phyloP scores from a whole-genome alignment of 2,888 invertebrate species.

The Theretra japonica region DNA sequence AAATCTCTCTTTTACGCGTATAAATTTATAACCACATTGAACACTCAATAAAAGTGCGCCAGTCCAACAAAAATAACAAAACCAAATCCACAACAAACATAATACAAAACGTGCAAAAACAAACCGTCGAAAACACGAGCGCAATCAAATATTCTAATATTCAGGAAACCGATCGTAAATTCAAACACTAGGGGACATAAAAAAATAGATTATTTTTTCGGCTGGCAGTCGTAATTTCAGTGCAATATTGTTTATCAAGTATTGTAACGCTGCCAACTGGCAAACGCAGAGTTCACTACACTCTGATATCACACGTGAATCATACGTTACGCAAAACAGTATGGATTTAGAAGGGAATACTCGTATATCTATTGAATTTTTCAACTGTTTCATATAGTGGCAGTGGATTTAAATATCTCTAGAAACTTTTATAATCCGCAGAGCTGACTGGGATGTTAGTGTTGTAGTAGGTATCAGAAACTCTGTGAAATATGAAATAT shows the following conservation, averaged over 20 bases:
- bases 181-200: not conserved
- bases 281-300: constrained; percentile 50
- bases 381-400: not conserved
- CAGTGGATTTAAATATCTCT: not conserved
- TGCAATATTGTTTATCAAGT: constrained; percentile 39
- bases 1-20: too few species aligned
- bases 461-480: too few species aligned
- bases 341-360: constrained; percentile 4
- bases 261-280: constrained; percentile 52
- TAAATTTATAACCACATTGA: not conserved
- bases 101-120: not conserved
- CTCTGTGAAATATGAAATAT: too few species aligned
- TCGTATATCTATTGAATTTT: not conserved
- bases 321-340: constrained; percentile 29
- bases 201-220: constrained; percentile 21
- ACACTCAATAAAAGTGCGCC: not conserved
- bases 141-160: not conserved
- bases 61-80: not conserved
- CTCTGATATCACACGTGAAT: constrained; percentile 37
- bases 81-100: not conserved
- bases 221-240: constrained; percentile 29
- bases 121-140: not conserved
- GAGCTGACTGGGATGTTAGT: too few species aligned
- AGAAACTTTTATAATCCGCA: too few species aligned
- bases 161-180: constrained; percentile 14